Evolutionary conservation across 2,888 invertebrate genomes (phyloP).

Genomic region (Trichopria drosophilae): DNA sequence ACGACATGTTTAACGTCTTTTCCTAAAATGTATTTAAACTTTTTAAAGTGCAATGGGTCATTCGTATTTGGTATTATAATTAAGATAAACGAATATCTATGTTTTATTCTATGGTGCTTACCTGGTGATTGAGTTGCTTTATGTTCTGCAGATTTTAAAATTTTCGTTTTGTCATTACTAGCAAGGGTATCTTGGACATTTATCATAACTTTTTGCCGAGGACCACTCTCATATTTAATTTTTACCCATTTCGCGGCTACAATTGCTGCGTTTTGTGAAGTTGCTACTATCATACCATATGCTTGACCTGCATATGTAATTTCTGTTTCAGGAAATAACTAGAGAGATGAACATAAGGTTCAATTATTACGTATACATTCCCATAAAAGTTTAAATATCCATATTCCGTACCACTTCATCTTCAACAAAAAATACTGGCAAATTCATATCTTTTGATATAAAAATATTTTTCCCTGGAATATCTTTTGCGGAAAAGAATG

Average conservation of each 20-base stretch:
- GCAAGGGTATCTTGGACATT: constrained; percentile 46
- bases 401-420: too few relatives aligned
- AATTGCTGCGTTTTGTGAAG: constrained; percentile 63
- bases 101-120: not conserved
- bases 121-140: constrained; percentile 30
- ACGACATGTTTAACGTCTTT: constrained; percentile 60
- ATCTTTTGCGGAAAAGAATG: constrained; percentile 69
- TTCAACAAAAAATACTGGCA: too few relatives aligned
- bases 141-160: constrained; percentile 31
- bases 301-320: constrained; percentile 74
- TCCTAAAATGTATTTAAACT: too few relatives aligned
- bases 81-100: too few relatives aligned
- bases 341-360: too few relatives aligned
- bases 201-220: constrained; percentile 53
- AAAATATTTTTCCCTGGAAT: constrained; percentile 72
- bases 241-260: constrained; percentile 64
- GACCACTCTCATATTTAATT: constrained; percentile 60
- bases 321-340: constrained; percentile 50
- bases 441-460: too few relatives aligned
- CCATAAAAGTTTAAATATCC: too few relatives aligned
- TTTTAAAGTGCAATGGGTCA: too few relatives aligned
- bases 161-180: constrained; percentile 44
- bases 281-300: constrained; percentile 73
- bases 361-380: too few relatives aligned
- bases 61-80: too few relatives aligned